Evolutionary conservation across 2,797 vertebrate genomes (phyloP), one percentile per base, ranked within the genome.

Genomic region (Onychomys leucogaster): DNA sequence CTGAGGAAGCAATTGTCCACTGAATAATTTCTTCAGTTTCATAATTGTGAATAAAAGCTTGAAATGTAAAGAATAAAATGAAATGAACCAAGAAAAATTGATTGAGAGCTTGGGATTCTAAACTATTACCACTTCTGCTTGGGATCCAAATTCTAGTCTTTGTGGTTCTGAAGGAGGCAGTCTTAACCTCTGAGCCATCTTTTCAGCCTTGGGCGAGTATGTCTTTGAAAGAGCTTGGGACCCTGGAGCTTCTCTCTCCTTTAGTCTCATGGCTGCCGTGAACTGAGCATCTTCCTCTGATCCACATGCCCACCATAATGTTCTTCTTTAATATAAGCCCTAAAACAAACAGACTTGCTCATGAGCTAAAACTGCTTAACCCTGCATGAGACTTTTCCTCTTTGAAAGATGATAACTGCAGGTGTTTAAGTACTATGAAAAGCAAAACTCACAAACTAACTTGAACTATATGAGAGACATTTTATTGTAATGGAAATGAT

Each of bases 11-110:
- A 89, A 10, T 82, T 2, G 84, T 32, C 77, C 49, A 63, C 43
- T 63, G 59, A 65, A 86, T 75, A 63, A 80, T 52, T 69, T 91
- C 37, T 43, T 34, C 10, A 76, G 57, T 76, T 69, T 65, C 8
- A 49, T 86, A 73, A 65, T 71, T 84, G 75, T 84, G 63, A 95
- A 61, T 25, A 86, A 91, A 90, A 27, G 17, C 27, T 82, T 63
- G 85, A 46, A 94, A 95, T 55, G 14, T 82, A 94, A 92, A 32
- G 41, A 77, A 76, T 57, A 37, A 93, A 81, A 96, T 21, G 41
- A 95, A 73, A 43, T 12, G 63, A 91, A 14, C 82, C 7, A 71
- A 73, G n/a, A 92, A 57, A 1, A 89, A 52, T 7, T 6, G 61
- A 43, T 19, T 71, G 69, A 90, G 43, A 92, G 5, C 34, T 23